Base-by-base conservation (phyloP, 2,797 vertebrate genomes). In the Prionace glauca region DNA sequence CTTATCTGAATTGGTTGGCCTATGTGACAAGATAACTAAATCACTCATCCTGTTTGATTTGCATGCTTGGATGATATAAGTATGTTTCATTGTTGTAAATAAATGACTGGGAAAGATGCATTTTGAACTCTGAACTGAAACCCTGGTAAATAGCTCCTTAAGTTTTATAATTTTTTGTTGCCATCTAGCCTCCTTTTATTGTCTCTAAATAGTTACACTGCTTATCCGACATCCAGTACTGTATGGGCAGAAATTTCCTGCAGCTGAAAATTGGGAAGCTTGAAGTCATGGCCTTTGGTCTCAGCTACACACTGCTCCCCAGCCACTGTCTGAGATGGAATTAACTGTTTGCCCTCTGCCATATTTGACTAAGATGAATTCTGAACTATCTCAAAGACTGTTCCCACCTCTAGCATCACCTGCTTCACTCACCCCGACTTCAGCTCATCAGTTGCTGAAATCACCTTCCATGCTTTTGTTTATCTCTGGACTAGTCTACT, bases 121-220 rank as follows among this genome's bases (percentile, higher is more conserved):
- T 60, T 92, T 90, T 62, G 56, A 90, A 90, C 26, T 90, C 56
- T 69, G 62, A 92, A 92, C 65, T 11, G n/a, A 92, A 84, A 84
- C 81, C 41, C 1, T 22, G 36, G 41, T 24, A 84, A 81, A 9
- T 22, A 84, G 41, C 36, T 41, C 36, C 36, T 3, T 24, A n/a
- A n/a, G 81, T 84, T 45, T 84, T 84, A 84, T 84, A 36, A 41
- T 45, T 79, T 79, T n/a, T 14, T 36, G 9, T 16, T 79, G n/a
- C 14, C 1, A 36, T 2, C 32, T 79, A 32, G 12, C 9, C 12
- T 36, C 2, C 10, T n/a, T 16, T 16, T 36, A n/a, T 36, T 79
- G n/a, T n/a, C 69, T n/a, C 32, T 36, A 79, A 79, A 36, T 79
- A 36, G 74, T 79, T 79, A 71, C 32, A 79, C 12, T 79, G 32